phyloP scores from a whole-genome alignment of 1,140 invertebrate species.

The Macrobrachium rosenbergii region DNA sequence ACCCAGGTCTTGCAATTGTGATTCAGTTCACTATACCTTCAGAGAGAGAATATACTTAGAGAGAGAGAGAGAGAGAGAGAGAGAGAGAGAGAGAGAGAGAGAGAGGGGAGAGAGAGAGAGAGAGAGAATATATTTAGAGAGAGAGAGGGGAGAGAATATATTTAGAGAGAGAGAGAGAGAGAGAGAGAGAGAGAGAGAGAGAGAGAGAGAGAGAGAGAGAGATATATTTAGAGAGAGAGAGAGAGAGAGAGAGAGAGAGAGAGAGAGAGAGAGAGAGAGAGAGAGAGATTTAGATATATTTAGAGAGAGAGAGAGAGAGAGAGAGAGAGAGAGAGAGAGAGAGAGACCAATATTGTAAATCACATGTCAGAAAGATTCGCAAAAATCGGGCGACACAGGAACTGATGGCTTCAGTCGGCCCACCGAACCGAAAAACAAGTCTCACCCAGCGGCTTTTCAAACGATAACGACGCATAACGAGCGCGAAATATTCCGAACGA shows the following conservation, averaged over 20 bases:
- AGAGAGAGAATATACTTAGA: constrained; percentile 28
- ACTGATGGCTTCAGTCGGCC: no score
- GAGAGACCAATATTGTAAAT: background rate
- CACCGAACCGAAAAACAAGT: no score
- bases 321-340: constrained; percentile 31
- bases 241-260: no score
- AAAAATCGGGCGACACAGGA: no score
- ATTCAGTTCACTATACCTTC: no score
- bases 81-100: no score
- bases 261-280: background rate
- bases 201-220: constrained; percentile 21
- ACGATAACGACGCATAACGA: no score
- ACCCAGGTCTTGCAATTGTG: no score
- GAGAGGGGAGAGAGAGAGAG: constrained; percentile 26
- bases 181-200: constrained; percentile 31
- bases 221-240: constrained; percentile 16
- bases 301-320: constrained; percentile 5
- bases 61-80: background rate
- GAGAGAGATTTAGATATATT: background rate
- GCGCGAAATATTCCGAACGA: no score
- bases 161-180: no score
- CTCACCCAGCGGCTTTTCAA: no score
- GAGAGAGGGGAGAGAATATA: no score
- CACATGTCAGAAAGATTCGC: background rate
- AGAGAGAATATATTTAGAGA: constrained; percentile 12